Conservation (phyloP, 2,797 vertebrate species). For the Liasis olivaceus region DNA sequence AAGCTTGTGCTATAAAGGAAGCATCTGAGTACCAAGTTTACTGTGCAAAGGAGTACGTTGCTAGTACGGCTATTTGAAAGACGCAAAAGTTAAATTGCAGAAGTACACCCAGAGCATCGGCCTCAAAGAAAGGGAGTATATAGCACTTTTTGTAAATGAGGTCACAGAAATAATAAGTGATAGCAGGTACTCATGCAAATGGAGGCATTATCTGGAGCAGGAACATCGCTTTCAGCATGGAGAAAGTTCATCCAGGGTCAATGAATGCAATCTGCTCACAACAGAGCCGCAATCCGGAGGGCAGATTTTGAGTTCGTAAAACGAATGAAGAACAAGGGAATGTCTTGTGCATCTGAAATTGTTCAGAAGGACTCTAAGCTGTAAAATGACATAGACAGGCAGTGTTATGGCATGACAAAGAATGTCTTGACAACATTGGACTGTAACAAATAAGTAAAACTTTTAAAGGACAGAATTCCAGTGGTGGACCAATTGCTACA, state of each 20-base stretch:
- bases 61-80: neutral
- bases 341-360: too few species aligned
- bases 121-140: too few species aligned
- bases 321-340: neutral
- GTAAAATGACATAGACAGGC: neutral
- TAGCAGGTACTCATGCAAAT: neutral
- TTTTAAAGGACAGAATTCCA: neutral
- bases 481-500: too few species aligned
- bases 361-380: neutral
- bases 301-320: neutral
- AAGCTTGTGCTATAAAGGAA: neutral
- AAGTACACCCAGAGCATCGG: neutral
- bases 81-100: neutral
- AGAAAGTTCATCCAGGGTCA: neutral
- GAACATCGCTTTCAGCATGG: neutral
- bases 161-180: neutral
- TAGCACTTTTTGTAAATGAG: neutral
- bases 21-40: neutral
- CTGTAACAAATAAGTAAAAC: neutral
- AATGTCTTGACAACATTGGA: neutral
- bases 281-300: neutral
- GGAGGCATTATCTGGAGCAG: neutral
- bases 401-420: neutral
- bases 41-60: neutral
- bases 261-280: neutral